Evolutionary conservation across 1,140 invertebrate genomes (phyloP), one percentile per base, ranked within the genome.

Genomic region (Subanguina moxae): DNA sequence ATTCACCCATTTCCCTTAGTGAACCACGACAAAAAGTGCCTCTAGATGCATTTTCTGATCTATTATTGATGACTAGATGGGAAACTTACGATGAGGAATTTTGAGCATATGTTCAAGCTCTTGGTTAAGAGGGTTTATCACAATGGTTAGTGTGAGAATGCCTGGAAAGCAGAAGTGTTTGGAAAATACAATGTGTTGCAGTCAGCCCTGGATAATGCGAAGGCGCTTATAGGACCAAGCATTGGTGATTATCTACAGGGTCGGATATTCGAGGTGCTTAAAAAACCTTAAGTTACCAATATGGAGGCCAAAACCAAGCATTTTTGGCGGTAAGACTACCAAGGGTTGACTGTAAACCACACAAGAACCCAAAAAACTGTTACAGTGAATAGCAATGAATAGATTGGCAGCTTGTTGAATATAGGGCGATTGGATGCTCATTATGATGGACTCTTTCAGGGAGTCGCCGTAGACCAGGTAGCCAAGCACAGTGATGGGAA

Each of bases 121-220:
- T 38, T 75, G 75, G 43, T 69, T 77, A 9, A 75, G 43, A 13
- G 74, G 74, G 48, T 75, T 75, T 32, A 75, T 71, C 21, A 64
- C 62, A 32, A 75, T 72, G 19, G 75, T 77, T 43, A 75, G 45
- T 1, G 74, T 75, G 13, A 75, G 63, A 61, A 72, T 66, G 42
- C 70, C 48, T 52, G 15, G 17, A 52, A 52, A 7, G 23, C 23
- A 21, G 3, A 15, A 52, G 52, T 28, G 28, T 28, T 25, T 25
- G 52, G 21, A n/a, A 15, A 46, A 17, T 46, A 46, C 15, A n/a
- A 15, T n/a, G n/a, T 13, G 11, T 58, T 58, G 19, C 28, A 13
- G 28, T 42, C 19, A 58, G 19, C 45, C n/a, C n/a, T 17, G 45
- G 15, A 17, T 46, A 46, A n/a, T n/a, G n/a, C n/a, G n/a, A n/a